Conservation (phyloP, 2,888 invertebrate genomes). For the Lydus trimaculatus region DNA sequence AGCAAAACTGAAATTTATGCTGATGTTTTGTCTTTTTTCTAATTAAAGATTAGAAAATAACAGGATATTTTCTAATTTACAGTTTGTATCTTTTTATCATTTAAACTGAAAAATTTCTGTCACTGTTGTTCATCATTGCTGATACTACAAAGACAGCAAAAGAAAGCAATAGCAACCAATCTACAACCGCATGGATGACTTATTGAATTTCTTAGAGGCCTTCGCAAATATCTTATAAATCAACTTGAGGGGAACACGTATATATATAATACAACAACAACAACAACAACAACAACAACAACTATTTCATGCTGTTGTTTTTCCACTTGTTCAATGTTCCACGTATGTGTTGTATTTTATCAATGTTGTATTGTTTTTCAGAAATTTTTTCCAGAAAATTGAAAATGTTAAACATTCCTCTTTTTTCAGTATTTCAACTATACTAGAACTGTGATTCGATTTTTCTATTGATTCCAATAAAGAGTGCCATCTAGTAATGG, state of each 20-base stretch:
- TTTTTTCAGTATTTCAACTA: neutral
- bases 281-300: neutral
- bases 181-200: slow-evolving; percentile 10
- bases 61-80: too few species aligned
- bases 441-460: neutral
- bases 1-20: neutral
- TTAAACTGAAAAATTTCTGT: neutral
- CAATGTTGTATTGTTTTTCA: slow-evolving; percentile 2
- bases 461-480: neutral
- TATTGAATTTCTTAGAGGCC: slow-evolving; percentile 15
- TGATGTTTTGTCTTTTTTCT: neutral
- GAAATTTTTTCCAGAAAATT: neutral
- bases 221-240: slow-evolving; percentile 15
- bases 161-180: neutral
- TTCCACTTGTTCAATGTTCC: slow-evolving; percentile 12
- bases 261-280: slow-evolving; percentile 5
- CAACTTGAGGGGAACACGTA: slow-evolving; percentile 6
- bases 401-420: neutral
- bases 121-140: neutral
- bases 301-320: slow-evolving; percentile 3
- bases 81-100: too few species aligned
- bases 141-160: neutral
- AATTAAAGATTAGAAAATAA: too few species aligned
- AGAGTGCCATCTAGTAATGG: too few species aligned
- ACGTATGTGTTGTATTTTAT: slow-evolving; percentile 14